Percentiles rank a stretch among this genome's conserved stretches.
phyloP scores from a whole-genome alignment of 2,888 invertebrate genomes.

The Drosophila anomalipes region DNA sequence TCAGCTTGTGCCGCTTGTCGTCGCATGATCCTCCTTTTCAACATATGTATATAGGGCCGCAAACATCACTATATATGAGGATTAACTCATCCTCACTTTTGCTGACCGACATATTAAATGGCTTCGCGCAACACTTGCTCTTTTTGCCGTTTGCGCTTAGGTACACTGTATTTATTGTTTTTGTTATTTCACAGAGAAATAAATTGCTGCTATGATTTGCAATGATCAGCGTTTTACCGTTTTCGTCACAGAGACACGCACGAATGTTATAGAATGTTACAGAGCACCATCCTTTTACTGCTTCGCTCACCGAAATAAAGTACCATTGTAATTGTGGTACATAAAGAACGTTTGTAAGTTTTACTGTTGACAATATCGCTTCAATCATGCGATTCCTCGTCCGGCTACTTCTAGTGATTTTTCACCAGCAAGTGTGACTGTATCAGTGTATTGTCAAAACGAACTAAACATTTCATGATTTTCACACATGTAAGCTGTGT shows the following conservation, averaged over 20 bases:
- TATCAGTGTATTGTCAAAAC: background rate
- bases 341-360: background rate
- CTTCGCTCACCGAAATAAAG: background rate
- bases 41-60: background rate
- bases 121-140: too few species aligned
- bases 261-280: too few species aligned
- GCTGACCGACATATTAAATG: too few species aligned
- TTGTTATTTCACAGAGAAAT: background rate
- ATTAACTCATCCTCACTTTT: background rate
- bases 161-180: background rate
- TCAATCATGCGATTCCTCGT: background rate
- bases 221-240: background rate
- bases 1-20: background rate
- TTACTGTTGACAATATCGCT: background rate
- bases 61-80: background rate
- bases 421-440: background rate
- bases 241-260: too few species aligned
- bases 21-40: background rate
- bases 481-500: background rate
- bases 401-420: background rate
- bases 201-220: background rate
- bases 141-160: background rate
- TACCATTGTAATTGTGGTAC: background rate
- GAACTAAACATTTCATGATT: background rate
- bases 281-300: too few species aligned